Evolutionary conservation across 2,113 vertebrate genomes (phyloP), one percentile per base, ranked within the genome.

Genomic region (Cercocebus atys): DNA sequence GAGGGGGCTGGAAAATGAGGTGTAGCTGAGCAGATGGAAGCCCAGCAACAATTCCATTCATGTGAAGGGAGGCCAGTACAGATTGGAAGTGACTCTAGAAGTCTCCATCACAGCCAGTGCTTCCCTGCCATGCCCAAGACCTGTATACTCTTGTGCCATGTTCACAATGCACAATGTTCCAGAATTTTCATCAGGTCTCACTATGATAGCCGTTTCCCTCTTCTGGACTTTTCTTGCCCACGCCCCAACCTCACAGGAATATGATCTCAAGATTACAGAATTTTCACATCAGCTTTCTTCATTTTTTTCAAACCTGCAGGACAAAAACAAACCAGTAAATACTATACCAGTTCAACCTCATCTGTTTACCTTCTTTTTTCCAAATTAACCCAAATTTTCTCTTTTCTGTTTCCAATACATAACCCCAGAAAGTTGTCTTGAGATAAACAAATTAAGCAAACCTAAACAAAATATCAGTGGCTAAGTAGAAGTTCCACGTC

Each of bases 371-470:
- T 43, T 88, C 52, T 66, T 45, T 47, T 32, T 95, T 66, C 38
- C 66, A 85, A 35, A 23, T 27, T 23, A 66, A 78, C 11, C 38
- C 14, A 50, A 89, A 64, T 68, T 61, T 43, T 57, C 38, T 88
- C 22, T 55, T 78, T 88, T 22, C 57, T 88, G 47, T 27, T 35
- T 12, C 18, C 43, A 38, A 40, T 40, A 70, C 40, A 38, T 40
- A 86, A 78, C 81, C 38, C 47, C n/a, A 79, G 20, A 22, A 59
- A 23, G 30, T 32, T 40, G 3, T 45, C 57, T 76, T 72, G 35
- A 92, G 45, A 61, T 76, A 89, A 91, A 87, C 80, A 50, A 75
- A 57, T 45, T 59, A 91, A 90, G n/a, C 40, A 81, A 90, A 55
- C 3, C 10, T 35, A 90, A 23, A n/a, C 8, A 78, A 82, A 88